Conservation (phyloP, 2,113 vertebrate genomes). For the Pitta sordida region DNA sequence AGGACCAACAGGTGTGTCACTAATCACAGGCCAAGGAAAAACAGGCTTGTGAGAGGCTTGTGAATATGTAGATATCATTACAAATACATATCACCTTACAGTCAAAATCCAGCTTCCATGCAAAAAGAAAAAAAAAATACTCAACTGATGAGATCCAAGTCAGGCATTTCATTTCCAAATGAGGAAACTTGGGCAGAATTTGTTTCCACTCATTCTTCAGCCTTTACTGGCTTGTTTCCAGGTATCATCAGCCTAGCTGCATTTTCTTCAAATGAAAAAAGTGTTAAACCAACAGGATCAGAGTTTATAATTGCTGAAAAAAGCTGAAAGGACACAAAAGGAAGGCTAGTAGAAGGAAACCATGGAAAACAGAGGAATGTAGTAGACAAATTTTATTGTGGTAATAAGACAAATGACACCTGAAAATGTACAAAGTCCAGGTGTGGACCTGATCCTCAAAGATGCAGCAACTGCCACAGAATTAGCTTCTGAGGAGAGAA, state of each 20-base stretch:
- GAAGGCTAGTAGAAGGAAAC: background rate
- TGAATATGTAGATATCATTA: background rate
- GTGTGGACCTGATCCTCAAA: background rate
- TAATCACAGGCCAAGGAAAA: background rate
- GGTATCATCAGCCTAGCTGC: accelerated
- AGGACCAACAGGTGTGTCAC: background rate
- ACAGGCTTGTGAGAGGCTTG: background rate
- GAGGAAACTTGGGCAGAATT: background rate
- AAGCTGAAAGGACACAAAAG: background rate
- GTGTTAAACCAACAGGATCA: background rate
- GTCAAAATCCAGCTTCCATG: background rate
- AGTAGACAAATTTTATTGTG: background rate
- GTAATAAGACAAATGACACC: background rate
- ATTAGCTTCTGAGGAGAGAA: background rate
- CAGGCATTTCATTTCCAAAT: background rate
- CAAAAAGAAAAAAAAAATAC: background rate
- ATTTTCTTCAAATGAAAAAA: background rate
- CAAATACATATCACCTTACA: background rate
- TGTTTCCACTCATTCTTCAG: background rate
- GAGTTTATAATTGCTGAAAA: background rate
- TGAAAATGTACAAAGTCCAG: background rate
- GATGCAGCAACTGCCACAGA: background rate
- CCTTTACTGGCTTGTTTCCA: background rate
- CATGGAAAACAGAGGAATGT: background rate
- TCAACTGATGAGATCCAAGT: background rate